Base-by-base conservation (phyloP, 2,113 vertebrate species). In the Emydocephalus ijimae region DNA sequence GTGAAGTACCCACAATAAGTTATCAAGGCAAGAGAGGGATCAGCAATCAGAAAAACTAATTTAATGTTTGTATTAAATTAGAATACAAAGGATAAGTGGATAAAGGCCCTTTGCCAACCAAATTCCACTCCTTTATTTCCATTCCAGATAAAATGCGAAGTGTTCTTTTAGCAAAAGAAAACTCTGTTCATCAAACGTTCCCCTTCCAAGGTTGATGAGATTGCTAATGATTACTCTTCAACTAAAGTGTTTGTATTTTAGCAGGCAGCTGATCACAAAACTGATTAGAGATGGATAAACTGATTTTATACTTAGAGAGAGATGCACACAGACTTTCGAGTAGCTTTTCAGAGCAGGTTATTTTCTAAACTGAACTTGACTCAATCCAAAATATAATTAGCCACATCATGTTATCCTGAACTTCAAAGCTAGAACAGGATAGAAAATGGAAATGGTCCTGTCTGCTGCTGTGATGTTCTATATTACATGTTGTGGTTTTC, bases 201-300 rank as follows among this genome's bases (percentile, higher is more conserved):
- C 52, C 34, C 64, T 69, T 81, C 89, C n/a, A 34, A 39, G 11
- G 15, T 93, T 59, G 89, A 91, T 92, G 87, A 55, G 92, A 43
- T 54, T 90, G 59, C 55, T 96, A 94, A 96, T 96, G 91, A 96
- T 57, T 55, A 94, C 15, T 57, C 74, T 59, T 45, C 52, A 92
- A 61, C 55, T 64, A 24, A 93, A 90, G 29, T 64, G 24, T 94
- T 95, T 91, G 86, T 92, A 48, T 81, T 20, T 34, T 87, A 92
- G 18, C 39, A 34, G 69, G 89, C 95, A 88, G 69, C 48, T 91
- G 57, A 74, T 87, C 94, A 57, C 85, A 0, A 0, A 39, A 23
- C 34, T 85, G 92, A 61, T 90, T 95, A 88, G 92, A 56, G 5
- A 88, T 94, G 54, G 91, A 94, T 89, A 95, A 96, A 93, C 94